Conservation (phyloP, 2,888 invertebrate genomes). For the Eupeodes latifasciatus region DNA sequence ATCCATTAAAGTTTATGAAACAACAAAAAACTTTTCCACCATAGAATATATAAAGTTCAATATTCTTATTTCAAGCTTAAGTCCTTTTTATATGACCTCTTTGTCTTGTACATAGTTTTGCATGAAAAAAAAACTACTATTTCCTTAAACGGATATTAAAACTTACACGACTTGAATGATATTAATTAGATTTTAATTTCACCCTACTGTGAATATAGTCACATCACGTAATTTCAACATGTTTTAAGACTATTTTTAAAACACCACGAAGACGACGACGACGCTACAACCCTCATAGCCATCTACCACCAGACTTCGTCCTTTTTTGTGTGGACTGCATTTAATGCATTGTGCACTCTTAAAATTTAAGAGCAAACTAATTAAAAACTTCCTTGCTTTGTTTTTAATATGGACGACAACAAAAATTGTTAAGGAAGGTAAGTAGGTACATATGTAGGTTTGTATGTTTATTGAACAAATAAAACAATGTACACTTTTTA, state of each 20-base stretch:
- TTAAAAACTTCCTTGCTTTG: slow-evolving; percentile 8
- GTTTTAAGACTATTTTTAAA: background rate
- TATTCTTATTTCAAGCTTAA: too few species aligned
- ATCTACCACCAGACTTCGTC: background rate
- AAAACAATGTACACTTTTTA: background rate
- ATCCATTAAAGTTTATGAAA: too few species aligned
- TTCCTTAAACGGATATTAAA: background rate
- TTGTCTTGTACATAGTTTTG: too few species aligned
- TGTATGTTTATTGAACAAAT: background rate
- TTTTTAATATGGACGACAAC: background rate
- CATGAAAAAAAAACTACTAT: background rate
- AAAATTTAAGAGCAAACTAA: slow-evolving; percentile 18
- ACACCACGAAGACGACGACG: too few species aligned
- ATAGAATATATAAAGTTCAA: too few species aligned
- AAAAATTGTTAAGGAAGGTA: background rate
- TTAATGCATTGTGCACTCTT: background rate
- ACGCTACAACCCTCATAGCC: too few species aligned
- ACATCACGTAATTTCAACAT: slow-evolving; percentile 8
- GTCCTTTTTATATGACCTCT: too few species aligned
- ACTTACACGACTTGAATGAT: too few species aligned
- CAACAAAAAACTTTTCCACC: too few species aligned
- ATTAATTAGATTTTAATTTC: slow-evolving; percentile 19
- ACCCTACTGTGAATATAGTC: background rate
- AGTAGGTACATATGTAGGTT: background rate
- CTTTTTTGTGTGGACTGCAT: background rate